A percentile compares a stretch with the other conserved stretches of the same genome.
phyloP scores from a whole-genome alignment of 2,888 invertebrate genomes.

The Spilarctia lutea region DNA sequence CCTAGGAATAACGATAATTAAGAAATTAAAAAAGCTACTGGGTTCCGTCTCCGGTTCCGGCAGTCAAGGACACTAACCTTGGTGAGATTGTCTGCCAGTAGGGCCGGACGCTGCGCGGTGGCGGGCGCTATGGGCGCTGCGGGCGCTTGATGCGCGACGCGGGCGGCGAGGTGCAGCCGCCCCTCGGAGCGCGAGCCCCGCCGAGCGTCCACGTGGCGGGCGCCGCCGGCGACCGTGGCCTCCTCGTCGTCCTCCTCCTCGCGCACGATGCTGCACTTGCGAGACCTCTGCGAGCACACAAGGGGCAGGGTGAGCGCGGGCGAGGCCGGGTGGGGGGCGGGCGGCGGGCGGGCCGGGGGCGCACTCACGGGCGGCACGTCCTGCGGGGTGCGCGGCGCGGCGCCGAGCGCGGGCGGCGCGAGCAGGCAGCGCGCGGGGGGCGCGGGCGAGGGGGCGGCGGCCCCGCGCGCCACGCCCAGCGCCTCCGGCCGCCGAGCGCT shows the following conservation, averaged over 20 bases:
- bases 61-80: constrained; percentile 59
- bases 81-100: constrained; percentile 87
- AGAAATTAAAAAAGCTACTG: constrained; percentile 14
- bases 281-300: constrained; percentile 84
- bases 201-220: constrained; percentile 84
- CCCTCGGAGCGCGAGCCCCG: constrained; percentile 94
- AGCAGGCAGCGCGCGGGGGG: constrained; percentile 69
- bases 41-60: too few species aligned
- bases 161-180: constrained; percentile 89
- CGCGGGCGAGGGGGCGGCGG: constrained; percentile 51
- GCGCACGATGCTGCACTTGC: constrained; percentile 97
- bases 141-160: constrained; percentile 87
- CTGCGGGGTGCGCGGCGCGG: constrained; percentile 89
- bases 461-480: constrained; percentile 33
- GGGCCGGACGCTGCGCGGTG: constrained; percentile 80
- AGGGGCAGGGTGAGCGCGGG: background rate
- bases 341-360: background rate
- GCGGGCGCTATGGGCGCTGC: constrained; percentile 75
- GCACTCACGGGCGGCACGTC: constrained; percentile 88
- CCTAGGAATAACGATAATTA: constrained; percentile 46
- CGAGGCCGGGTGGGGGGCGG: background rate
- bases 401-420: constrained; percentile 69
- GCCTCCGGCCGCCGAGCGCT: constrained; percentile 69
- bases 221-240: constrained; percentile 83
- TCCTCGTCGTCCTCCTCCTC: constrained; percentile 97